Conservation (phyloP, 2,113 vertebrate genomes). For the Syngnathoides biaculeatus region DNA sequence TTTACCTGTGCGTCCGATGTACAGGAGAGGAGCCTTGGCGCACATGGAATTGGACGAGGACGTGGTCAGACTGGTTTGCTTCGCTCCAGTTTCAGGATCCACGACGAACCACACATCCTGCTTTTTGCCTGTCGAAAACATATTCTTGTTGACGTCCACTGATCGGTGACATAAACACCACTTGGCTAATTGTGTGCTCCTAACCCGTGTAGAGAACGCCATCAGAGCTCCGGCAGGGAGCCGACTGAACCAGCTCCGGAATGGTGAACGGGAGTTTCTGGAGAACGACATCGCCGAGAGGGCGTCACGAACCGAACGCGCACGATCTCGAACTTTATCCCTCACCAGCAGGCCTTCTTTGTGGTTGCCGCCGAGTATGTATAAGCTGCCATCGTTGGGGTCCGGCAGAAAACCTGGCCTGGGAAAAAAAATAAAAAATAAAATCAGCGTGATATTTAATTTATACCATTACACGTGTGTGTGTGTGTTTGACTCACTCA, state of each 20-base stretch:
- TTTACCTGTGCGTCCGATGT: slow-evolving; percentile 89
- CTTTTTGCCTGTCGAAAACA: slow-evolving; percentile 81
- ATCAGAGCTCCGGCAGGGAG: slow-evolving; percentile 92
- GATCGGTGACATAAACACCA: background rate
- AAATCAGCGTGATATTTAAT: background rate
- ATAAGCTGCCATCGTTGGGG: slow-evolving; percentile 92
- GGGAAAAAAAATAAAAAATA: background rate
- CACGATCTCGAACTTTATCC: background rate
- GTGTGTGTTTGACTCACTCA: slow-evolving; percentile 79
- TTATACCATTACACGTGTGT: background rate
- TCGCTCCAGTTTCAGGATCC: slow-evolving; percentile 92
- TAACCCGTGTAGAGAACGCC: slow-evolving; percentile 92
- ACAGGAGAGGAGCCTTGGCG: slow-evolving; percentile 82
- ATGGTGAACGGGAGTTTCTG: slow-evolving; percentile 98
- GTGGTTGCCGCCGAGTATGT: slow-evolving; percentile 85
- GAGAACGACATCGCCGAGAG: slow-evolving; percentile 26
- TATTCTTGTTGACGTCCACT: background rate
- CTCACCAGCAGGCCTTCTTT: slow-evolving; percentile 93
- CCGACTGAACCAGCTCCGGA: slow-evolving; percentile 92
- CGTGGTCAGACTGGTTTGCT: slow-evolving; percentile 87
- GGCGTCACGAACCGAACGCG: slow-evolving; percentile 6
- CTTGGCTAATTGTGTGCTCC: slow-evolving; percentile 7
- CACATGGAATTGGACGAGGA: slow-evolving; percentile 82
- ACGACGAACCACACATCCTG: slow-evolving; percentile 93
- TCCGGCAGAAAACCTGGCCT: slow-evolving; percentile 93